Evolutionary conservation across 1,140 invertebrate genomes (phyloP).

Genomic region (Brachionus rotundiformis): DNA sequence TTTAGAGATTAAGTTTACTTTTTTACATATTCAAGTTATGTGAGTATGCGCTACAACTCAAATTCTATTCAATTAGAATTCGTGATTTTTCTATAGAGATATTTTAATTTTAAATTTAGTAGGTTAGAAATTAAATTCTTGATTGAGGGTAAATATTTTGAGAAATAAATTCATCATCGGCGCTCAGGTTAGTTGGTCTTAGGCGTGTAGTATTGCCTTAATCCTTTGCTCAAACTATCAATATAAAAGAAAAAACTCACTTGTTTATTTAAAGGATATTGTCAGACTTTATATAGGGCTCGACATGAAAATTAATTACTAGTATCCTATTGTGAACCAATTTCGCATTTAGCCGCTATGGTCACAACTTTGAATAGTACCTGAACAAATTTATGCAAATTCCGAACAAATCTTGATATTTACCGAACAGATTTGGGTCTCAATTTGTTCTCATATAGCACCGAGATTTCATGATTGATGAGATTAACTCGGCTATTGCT

Average conservation of each 20-base stretch:
- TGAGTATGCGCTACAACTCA: not conserved
- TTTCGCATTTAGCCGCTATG: not conserved
- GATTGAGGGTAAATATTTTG: slow-evolving; percentile 30
- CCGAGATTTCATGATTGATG: slow-evolving; percentile 19
- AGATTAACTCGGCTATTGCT: slow-evolving; percentile 6
- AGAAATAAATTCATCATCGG: slow-evolving; percentile 9
- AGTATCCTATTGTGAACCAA: not conserved
- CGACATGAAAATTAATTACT: not conserved
- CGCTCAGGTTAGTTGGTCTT: not conserved
- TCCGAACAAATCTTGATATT: not conserved
- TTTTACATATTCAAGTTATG: not conserved
- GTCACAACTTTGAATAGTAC: not conserved
- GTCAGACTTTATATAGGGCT: not conserved
- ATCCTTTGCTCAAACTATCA: slow-evolving; percentile 9
- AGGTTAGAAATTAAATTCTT: slow-evolving; percentile 39
- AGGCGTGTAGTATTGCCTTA: slow-evolving; percentile 7
- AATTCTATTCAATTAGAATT: slow-evolving; percentile 11
- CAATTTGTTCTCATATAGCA: slow-evolving; percentile 1
- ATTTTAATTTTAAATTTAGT: slow-evolving; percentile 36
- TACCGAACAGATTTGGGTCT: not conserved
- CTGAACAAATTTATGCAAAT: slow-evolving; percentile 2
- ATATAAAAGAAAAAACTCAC: slow-evolving; percentile 9
- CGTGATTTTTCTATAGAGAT: slow-evolving; percentile 18
- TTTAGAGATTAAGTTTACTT: slow-evolving; percentile 2
- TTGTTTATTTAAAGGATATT: slow-evolving; percentile 37